Conservation (phyloP, 2,113 vertebrate species). For the Grammomys surdaster region DNA sequence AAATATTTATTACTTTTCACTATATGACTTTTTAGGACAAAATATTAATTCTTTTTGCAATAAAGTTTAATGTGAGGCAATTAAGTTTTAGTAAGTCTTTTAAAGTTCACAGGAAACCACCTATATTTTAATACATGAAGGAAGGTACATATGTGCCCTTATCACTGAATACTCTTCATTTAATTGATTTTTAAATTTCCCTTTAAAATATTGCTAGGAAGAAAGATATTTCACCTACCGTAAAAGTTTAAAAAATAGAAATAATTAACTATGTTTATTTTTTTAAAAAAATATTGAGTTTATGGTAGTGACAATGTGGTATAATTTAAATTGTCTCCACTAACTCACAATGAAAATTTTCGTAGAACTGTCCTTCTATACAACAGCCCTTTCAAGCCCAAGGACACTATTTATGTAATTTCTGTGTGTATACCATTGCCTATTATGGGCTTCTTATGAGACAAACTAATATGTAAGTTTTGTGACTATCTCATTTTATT, state of each 20-base stretch:
- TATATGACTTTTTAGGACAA: neutral
- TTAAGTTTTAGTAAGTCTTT: neutral
- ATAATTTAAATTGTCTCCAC: neutral
- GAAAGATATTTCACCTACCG: neutral
- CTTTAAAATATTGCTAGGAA: neutral
- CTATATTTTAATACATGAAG: constrained; percentile 27
- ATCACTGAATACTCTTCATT: neutral
- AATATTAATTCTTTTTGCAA: neutral
- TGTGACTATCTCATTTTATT: neutral
- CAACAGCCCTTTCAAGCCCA: fast-evolving
- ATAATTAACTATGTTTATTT: neutral
- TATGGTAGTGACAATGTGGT: neutral
- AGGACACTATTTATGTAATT: neutral
- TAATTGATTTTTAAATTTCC: neutral
- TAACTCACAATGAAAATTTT: neutral
- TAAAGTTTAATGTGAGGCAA: constrained; percentile 15
- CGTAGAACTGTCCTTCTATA: neutral
- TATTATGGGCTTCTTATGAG: neutral
- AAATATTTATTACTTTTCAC: neutral
- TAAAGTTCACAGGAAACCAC: neutral
- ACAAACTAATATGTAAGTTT: neutral
- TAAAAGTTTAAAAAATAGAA: too few species aligned
- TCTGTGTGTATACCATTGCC: neutral
- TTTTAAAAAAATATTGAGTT: too few species aligned
- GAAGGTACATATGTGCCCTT: neutral